These are phyloP conservation scores for Muscicapa adusta DNA, from an alignment of 2,113 vertebrate genomes.

Conservation along the genomic window DNA sequence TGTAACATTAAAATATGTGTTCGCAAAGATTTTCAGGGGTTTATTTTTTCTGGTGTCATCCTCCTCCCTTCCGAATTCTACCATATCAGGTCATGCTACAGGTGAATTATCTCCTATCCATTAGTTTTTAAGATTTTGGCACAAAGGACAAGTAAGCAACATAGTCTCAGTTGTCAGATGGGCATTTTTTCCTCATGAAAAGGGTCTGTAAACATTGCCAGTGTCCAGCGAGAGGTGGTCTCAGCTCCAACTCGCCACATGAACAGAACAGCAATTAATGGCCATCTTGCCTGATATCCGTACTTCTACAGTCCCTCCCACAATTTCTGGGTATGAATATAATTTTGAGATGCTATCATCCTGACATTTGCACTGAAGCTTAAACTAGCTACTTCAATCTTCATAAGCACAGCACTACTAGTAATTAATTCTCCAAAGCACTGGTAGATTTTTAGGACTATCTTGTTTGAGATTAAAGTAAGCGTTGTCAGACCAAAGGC, in stretches of 20 bases:
- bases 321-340: background rate
- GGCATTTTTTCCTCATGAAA: background rate
- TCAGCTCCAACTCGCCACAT: background rate
- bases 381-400: background rate
- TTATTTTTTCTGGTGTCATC: background rate
- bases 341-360: background rate
- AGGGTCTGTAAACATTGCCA: background rate
- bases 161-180: fast-evolving
- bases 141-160: background rate
- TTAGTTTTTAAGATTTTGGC: background rate
- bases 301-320: background rate
- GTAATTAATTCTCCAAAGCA: background rate
- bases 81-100: background rate
- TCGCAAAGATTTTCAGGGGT: fast-evolving
- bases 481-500: background rate
- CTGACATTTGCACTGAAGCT: background rate
- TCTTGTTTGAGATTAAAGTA: background rate
- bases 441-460: background rate
- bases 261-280: background rate
- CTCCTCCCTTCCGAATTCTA: background rate
- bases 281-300: background rate
- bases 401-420: background rate
- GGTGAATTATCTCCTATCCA: background rate
- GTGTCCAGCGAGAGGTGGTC: background rate
- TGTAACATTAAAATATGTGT: background rate